A percentile compares a stretch with the other conserved stretches of the same genome.
Conservation (phyloP, 1,140 invertebrate species). For the Trissolcus basalis region DNA sequence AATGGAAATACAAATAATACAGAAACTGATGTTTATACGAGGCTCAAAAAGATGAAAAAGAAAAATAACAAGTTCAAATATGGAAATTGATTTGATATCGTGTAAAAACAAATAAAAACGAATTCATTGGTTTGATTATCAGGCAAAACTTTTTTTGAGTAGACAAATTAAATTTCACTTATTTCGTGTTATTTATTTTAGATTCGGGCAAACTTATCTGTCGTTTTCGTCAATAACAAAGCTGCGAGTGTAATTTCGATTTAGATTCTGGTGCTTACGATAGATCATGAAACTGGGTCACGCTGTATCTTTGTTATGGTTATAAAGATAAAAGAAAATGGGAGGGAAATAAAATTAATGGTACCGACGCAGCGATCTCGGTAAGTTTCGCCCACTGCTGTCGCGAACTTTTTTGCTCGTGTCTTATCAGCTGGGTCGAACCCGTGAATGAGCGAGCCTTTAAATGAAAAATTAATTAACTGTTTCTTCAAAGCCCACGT, state of each 20-base stretch:
- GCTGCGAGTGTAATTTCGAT: slow-evolving; percentile 45
- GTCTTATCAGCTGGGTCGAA: slow-evolving; percentile 21
- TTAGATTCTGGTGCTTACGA: slow-evolving; percentile 24
- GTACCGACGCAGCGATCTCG: slow-evolving; percentile 27
- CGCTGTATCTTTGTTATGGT: slow-evolving; percentile 58
- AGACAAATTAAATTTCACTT: no score
- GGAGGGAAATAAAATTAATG: slow-evolving; percentile 57
- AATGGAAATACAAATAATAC: no score
- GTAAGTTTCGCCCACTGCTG: slow-evolving; percentile 36
- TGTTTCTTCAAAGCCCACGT: no score
- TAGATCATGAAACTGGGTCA: slow-evolving; percentile 56
- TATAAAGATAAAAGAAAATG: slow-evolving; percentile 56
- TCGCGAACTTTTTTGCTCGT: slow-evolving; percentile 20
- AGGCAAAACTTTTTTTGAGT: no score
- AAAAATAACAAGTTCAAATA: no score
- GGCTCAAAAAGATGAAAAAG: no score
- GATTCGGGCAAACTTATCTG: slow-evolving; percentile 33
- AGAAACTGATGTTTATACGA: no score
- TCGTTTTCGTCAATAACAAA: slow-evolving; percentile 31
- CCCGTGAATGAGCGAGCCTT: slow-evolving; percentile 25
- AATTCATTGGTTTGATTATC: no score
- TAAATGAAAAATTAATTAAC: slow-evolving; percentile 35
- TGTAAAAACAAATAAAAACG: no score
- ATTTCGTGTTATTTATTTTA: not conserved
- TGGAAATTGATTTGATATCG: no score